Base-by-base conservation (phyloP, 2,888 invertebrate genomes). In the Eilema depressum region DNA sequence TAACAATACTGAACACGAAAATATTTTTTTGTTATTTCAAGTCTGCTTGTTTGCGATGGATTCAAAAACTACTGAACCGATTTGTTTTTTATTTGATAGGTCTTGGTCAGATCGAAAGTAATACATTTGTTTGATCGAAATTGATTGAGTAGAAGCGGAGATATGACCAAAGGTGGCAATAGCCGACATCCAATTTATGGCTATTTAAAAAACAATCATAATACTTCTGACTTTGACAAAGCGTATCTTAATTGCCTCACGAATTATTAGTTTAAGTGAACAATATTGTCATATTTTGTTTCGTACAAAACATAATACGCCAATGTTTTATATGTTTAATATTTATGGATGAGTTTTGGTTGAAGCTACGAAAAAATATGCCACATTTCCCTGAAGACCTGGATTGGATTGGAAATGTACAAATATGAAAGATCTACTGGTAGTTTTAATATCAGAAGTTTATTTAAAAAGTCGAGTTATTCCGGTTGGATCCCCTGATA, bases 241-340 rank as follows among this genome's bases (percentile, higher is more conserved):
- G 72, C 68, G 71, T 75, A 53, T 67, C 68, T 69, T 23, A 25
- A 25, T 25, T 66, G 57, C 63, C 66, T 65, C 61, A 75, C 64
- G 33, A 74, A 73, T 72, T 65, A 71, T 66, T 66, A 71, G 59
- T 37, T 70, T 75, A 66, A 63, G 75, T 47, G 69, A 75, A 74
- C 78, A 87, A 89, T 90, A 87, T 89, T 89, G 85, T 80, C 86
- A 87, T 86, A 83, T 89, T 88, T 83, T 78, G 85, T 88, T 88
- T 70, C 59, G 17, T n/a, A 14, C 57, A 69, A 47, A 87, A 87
- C 85, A 76, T 81, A 89, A 89, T 87, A 79, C 88, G 86, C 83
- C 83, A 89, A 88, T 89, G 86, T 89, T 88, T 75, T 71, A 75
- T 75, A 37, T n/a, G 26, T 76, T 30, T 71, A 37, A 68, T 69